phyloP scores from a whole-genome alignment of 2,888 invertebrate species.

The Eupithecia inturbata region DNA sequence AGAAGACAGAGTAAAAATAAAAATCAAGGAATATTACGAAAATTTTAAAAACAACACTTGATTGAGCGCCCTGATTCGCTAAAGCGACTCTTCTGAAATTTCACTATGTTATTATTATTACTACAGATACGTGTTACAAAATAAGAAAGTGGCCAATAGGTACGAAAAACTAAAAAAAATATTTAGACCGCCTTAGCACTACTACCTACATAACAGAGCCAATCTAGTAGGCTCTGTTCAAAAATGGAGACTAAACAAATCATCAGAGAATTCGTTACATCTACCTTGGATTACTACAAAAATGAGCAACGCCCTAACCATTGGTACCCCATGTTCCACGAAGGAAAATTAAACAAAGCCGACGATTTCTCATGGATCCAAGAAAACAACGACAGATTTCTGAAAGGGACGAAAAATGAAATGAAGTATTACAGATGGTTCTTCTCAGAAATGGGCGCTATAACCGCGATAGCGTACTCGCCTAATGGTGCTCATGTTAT shows the following conservation, averaged over 20 bases:
- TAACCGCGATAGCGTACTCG: slow-evolving; percentile 71
- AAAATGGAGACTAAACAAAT: slow-evolving; percentile 54
- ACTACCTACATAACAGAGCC: neutral
- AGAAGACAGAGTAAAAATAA: too few relatives aligned
- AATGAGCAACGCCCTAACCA: slow-evolving; percentile 55
- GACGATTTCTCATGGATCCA: slow-evolving; percentile 57
- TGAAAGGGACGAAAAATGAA: slow-evolving; percentile 62
- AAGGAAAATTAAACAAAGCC: slow-evolving; percentile 45
- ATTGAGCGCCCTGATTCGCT: too few relatives aligned
- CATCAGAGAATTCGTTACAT: slow-evolving; percentile 53
- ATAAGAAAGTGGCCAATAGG: too few relatives aligned
- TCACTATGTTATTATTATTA: too few relatives aligned
- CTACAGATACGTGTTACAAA: too few relatives aligned
- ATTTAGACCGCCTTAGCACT: too few relatives aligned
- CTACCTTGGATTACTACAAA: slow-evolving; percentile 54
- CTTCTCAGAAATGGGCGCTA: slow-evolving; percentile 64
- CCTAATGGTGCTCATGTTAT: slow-evolving; percentile 72
- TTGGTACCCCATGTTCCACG: slow-evolving; percentile 71
- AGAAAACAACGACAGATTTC: slow-evolving; percentile 59
- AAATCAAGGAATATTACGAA: too few relatives aligned
- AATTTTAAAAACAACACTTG: too few relatives aligned
- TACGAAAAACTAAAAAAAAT: too few relatives aligned
- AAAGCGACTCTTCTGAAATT: too few relatives aligned
- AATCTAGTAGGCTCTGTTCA: slow-evolving; percentile 45
- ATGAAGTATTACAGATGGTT: slow-evolving; percentile 66